Percentiles rank a stretch among this genome's conserved stretches.
Evolutionary conservation across 2,888 invertebrate species (phyloP).

Genomic region (Oasisia sp.): DNA sequence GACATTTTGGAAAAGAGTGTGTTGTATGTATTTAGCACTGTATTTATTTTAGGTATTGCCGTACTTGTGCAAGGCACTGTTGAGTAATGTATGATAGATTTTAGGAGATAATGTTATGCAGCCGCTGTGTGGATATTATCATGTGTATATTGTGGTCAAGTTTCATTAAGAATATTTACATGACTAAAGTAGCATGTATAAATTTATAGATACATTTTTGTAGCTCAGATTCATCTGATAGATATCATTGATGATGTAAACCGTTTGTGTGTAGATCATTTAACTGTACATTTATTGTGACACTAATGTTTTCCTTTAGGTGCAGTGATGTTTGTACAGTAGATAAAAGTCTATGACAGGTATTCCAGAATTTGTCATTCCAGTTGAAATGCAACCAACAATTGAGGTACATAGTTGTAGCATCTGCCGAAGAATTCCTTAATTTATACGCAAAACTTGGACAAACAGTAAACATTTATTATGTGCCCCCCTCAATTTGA

Average conservation of each 20-base stretch:
- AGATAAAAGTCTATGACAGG: not conserved
- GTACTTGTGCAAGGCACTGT: not conserved
- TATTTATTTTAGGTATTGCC: not conserved
- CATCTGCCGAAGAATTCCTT: not conserved
- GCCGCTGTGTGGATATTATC: not conserved
- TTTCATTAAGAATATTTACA: not conserved
- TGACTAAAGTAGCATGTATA: not conserved
- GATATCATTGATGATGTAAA: not conserved
- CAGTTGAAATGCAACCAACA: not conserved
- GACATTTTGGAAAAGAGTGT: not conserved
- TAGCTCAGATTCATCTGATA: not conserved
- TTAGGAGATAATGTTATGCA: not conserved
- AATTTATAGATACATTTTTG: not conserved
- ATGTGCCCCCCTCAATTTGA: not conserved
- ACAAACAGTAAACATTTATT: not conserved
- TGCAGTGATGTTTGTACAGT: not conserved
- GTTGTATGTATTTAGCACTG: not conserved
- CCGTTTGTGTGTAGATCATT: not conserved
- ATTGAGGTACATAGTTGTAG: not conserved
- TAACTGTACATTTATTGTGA: not conserved
- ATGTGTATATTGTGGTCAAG: constrained; percentile 6
- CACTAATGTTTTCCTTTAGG: not conserved
- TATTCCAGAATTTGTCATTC: not conserved
- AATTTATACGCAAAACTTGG: not conserved
- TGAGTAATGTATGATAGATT: not conserved